Evolutionary conservation across 2,113 vertebrate species (phyloP), one percentile per base, ranked within the genome.

Genomic region (Forbesichthys papilliferus): DNA sequence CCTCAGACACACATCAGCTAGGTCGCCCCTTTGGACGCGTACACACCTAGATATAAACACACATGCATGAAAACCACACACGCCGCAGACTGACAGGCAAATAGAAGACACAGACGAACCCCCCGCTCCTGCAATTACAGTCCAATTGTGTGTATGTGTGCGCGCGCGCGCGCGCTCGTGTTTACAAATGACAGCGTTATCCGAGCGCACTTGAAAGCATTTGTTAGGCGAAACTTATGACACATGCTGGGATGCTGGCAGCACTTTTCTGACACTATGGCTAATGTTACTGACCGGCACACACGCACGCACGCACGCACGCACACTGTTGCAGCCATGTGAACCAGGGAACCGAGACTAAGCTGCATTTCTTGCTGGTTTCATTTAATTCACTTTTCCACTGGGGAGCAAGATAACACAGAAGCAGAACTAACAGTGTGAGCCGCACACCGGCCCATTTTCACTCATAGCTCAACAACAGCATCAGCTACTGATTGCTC

Each of bases 161-260:
- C 2, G 27, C 27, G 27, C 27, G 27, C 20, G 61, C 5, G 42
- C 2, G 27, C 27, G 27, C 27, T 1, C 20, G 70, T 10, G 14
- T 33, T 27, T 27, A 2, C 27, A 56, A 58, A 64, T 73, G 77
- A 20, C 65, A 18, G 55, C 58, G 83, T 86, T 65, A 82, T 76
- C 70, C 11, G 75, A 87, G 71, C 49, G 42, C 14, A 78, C 73
- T 82, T 87, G 66, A 87, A 87, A 87, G 74, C 49, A 42, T 56
- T 57, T 14, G 36, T 69, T 48, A 47, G 47, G 68, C 66, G 69
- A 80, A 61, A 75, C 56, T 63, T 82, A 64, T 74, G 64, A 78
- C 66, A 77, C 76, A 82, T 78, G 75, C 69, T 73, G 78, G 66
- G 60, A 47, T 78, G 75, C 69, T 73, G 78, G 66, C 66, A 47